phyloP scores from a whole-genome alignment of 2,888 invertebrate genomes.

The Orthosia cruda region DNA sequence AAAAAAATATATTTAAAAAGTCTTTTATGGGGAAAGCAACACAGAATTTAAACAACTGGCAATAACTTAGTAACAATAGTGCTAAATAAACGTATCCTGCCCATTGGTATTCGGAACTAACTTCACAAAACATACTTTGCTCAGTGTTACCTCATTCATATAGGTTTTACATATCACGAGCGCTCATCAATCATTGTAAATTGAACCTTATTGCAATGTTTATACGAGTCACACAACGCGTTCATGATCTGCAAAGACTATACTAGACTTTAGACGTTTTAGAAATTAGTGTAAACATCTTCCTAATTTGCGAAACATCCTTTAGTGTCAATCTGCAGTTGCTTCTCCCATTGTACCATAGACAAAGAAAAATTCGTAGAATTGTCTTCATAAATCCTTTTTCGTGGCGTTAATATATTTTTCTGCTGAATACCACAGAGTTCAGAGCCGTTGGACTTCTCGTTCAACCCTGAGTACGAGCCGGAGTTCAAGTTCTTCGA shows the following conservation, averaged over 20 bases:
- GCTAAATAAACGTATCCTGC: constrained; percentile 29
- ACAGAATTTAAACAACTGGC: constrained; percentile 37
- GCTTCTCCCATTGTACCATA: constrained; percentile 49
- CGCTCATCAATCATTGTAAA: constrained; percentile 36
- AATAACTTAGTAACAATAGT: constrained; percentile 40
- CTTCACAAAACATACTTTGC: constrained; percentile 41
- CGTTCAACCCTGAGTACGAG: constrained; percentile 98
- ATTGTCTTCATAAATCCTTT: constrained; percentile 47
- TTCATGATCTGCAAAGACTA: constrained; percentile 26
- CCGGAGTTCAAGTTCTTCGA: constrained; percentile 99
- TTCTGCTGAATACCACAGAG: constrained; percentile 89
- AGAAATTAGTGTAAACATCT: constrained; percentile 49
- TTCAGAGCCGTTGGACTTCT: constrained; percentile 97
- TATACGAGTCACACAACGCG: constrained; percentile 5
- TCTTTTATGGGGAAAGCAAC: constrained; percentile 54
- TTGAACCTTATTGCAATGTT: constrained; percentile 35
- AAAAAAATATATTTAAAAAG: background rate
- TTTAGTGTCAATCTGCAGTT: constrained; percentile 50
- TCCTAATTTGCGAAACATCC: constrained; percentile 48
- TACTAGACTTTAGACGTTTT: constrained; percentile 18
- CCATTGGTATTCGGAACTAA: constrained; percentile 17
- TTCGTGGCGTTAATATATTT: constrained; percentile 27
- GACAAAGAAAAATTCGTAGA: constrained; percentile 57
- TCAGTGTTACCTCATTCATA: constrained; percentile 31
- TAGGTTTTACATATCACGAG: constrained; percentile 37